Percentiles rank a stretch among this genome's conserved stretches.
Conservation (phyloP, 2,113 vertebrate genomes). For the Campylomormyrus numenius region DNA sequence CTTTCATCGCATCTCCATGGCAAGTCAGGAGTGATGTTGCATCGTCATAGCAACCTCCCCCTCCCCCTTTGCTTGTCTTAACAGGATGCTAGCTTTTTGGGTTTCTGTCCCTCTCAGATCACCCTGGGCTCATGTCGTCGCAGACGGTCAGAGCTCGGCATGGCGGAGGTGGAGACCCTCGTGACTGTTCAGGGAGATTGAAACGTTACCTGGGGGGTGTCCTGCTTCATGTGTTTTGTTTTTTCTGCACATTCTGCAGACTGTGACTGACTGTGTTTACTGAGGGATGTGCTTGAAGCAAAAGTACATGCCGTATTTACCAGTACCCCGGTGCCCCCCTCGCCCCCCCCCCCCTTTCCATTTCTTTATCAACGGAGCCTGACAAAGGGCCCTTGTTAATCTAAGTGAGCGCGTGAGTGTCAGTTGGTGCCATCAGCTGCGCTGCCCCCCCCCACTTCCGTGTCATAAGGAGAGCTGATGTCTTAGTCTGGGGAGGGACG, state of each 20-base stretch:
- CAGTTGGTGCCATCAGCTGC: slow-evolving; percentile 2
- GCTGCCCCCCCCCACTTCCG: background rate
- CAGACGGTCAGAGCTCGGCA: background rate
- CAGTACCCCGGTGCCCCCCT: background rate
- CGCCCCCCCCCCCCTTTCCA: background rate
- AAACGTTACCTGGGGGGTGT: background rate
- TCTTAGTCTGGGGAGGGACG: background rate
- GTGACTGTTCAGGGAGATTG: background rate
- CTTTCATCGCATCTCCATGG: background rate
- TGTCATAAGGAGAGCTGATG: background rate
- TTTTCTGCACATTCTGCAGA: background rate
- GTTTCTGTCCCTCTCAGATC: background rate
- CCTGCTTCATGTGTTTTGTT: background rate
- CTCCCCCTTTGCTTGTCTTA: background rate
- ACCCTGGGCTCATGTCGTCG: background rate
- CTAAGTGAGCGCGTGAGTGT: background rate
- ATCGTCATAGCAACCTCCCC: slow-evolving; percentile 6
- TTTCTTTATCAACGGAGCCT: background rate
- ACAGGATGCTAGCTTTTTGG: background rate
- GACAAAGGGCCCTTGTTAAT: slow-evolving; percentile 1
- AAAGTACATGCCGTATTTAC: background rate
- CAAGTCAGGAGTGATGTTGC: slow-evolving; percentile 11
- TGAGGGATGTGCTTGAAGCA: background rate
- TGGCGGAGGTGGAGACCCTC: too few species aligned
- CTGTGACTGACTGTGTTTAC: background rate